Conservation (phyloP, 2,797 vertebrate genomes). For the Sebastes umbrosus region DNA sequence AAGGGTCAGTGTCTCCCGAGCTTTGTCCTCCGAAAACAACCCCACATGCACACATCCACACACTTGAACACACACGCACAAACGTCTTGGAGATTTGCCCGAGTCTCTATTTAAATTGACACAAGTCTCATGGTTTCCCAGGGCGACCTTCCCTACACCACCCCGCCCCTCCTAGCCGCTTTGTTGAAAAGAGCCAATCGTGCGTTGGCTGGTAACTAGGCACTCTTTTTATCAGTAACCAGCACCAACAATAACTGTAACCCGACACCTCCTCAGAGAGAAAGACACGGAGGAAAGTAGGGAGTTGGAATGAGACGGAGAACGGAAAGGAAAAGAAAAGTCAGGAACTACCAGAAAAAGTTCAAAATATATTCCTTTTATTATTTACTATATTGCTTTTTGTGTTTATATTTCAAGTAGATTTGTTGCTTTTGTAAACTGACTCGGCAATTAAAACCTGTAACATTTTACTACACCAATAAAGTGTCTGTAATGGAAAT, state of each 20-base stretch:
- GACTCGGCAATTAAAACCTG: rapidly evolving
- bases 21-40: conserved; percentile 61
- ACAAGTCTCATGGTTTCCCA: conserved; percentile 84
- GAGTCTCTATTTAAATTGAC: conserved; percentile 82
- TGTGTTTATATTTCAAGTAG: neutral
- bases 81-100: conserved; percentile 61
- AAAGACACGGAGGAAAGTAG: conserved; percentile 38
- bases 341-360: neutral
- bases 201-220: conserved; percentile 80
- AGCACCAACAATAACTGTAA: conserved; percentile 87
- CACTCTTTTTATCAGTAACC: conserved; percentile 95
- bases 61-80: conserved; percentile 33
- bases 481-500: neutral
- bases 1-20: conserved; percentile 45
- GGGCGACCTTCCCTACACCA: conserved; percentile 70
- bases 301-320: conserved; percentile 32
- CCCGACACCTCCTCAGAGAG: conserved; percentile 76
- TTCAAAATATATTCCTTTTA: neutral
- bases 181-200: conserved; percentile 81
- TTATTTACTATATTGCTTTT: neutral
- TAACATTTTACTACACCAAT: neutral
- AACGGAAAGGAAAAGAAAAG: conserved; percentile 23
- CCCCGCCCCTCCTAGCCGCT: conserved; percentile 19
- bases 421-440: neutral
- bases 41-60: conserved; percentile 25